These are phyloP conservation scores for Australoheros scitulus DNA, from an alignment of 2,113 vertebrate species.

Conservation along the genomic window DNA sequence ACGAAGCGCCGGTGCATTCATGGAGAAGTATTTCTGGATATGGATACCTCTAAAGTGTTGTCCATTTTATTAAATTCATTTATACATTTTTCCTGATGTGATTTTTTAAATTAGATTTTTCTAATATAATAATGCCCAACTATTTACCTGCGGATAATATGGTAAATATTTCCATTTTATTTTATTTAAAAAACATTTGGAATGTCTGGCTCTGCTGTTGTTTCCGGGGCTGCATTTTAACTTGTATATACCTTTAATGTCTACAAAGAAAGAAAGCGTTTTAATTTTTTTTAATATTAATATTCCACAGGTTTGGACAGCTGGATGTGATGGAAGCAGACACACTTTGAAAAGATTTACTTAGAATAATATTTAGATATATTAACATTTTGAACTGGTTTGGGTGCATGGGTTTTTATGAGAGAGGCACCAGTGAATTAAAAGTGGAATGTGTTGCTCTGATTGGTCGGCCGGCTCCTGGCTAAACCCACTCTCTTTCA, in stretches of 20 bases:
- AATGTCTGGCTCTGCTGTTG: not conserved
- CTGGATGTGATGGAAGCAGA: slow-evolving; percentile 22
- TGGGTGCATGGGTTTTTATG: slow-evolving; percentile 40
- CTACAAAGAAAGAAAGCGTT: not conserved
- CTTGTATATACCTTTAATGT: not conserved
- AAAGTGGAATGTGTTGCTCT: slow-evolving; percentile 68
- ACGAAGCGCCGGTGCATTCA: not conserved
- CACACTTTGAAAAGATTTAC: slow-evolving; percentile 3
- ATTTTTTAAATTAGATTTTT: not conserved
- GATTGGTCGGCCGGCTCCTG: slow-evolving; percentile 81
- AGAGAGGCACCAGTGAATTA: slow-evolving; percentile 66
- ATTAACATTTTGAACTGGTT: slow-evolving; percentile 40
- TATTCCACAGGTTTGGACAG: slow-evolving; percentile 23
- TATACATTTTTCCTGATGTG: not conserved
- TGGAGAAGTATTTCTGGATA: not conserved
- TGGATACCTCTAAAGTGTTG: not conserved
- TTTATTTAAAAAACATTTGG: not conserved
- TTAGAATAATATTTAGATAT: slow-evolving; percentile 51
- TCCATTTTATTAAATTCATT: not conserved
- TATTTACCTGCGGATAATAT: not conserved
- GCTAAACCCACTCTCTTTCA: slow-evolving; percentile 83
- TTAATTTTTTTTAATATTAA: slow-evolving; percentile 1
- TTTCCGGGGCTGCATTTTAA: not conserved
- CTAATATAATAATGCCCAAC: not conserved
- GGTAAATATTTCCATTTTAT: not conserved